These are phyloP conservation scores for Eumacrocentrus americanus DNA, from an alignment of 2,888 invertebrate species.

Conservation along the genomic window DNA sequence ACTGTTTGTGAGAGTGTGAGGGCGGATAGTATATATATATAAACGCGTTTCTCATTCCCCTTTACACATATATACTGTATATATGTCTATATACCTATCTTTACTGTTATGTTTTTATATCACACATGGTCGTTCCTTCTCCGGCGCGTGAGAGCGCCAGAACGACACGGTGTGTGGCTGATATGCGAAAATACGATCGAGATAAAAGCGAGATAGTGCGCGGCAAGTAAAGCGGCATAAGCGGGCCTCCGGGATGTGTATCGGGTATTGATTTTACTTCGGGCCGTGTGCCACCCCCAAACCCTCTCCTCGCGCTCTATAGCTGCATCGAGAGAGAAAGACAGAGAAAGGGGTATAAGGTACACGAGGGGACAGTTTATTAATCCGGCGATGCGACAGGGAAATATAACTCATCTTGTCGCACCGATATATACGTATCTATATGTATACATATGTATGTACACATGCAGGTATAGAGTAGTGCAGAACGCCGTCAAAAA, in stretches of 20 bases:
- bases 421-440: background rate
- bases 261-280: constrained; percentile 53
- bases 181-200: constrained; percentile 46
- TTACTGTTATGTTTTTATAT: background rate
- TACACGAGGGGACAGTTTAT: constrained; percentile 40
- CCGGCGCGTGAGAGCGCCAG: constrained; percentile 20
- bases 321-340: background rate
- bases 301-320: constrained; percentile 12
- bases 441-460: background rate
- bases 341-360: constrained; percentile 2
- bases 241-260: constrained; percentile 47
- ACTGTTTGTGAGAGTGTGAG: background rate
- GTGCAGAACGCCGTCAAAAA: background rate
- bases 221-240: constrained; percentile 45
- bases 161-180: constrained; percentile 28
- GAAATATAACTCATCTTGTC: constrained; percentile 6
- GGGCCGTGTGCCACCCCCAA: constrained; percentile 43
- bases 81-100: background rate
- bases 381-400: constrained; percentile 39
- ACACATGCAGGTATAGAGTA: background rate
- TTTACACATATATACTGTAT: background rate
- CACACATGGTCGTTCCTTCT: background rate
- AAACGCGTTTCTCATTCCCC: background rate
- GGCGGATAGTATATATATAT: background rate
- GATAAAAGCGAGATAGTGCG: constrained; percentile 52